Percentiles rank a stretch among this genome's conserved stretches.
Conservation (phyloP, 1,140 invertebrate species). For the Psilanteris sp. region DNA sequence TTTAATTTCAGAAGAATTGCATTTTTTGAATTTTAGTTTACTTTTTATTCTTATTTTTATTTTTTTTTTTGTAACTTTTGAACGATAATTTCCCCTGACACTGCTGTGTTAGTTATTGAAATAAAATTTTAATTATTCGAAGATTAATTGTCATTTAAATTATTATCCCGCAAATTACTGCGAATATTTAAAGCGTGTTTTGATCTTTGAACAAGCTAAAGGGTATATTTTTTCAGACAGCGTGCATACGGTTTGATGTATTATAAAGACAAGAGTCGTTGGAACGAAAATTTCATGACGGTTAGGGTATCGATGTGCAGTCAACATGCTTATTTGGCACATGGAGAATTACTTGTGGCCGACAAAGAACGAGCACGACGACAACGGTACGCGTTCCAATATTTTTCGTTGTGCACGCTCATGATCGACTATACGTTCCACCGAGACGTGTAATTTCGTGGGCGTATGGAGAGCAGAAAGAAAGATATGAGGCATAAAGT, state of each 20-base stretch:
- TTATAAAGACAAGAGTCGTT: slow-evolving; percentile 54
- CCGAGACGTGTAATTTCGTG: slow-evolving; percentile 73
- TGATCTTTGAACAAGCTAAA: slow-evolving; percentile 29
- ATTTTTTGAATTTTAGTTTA: too few relatives aligned
- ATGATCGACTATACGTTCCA: slow-evolving; percentile 58
- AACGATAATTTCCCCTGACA: too few relatives aligned
- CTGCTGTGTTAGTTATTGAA: too few relatives aligned
- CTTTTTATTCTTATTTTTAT: too few relatives aligned
- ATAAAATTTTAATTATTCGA: too few relatives aligned
- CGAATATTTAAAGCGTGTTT: slow-evolving; percentile 21
- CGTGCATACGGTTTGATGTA: slow-evolving; percentile 48
- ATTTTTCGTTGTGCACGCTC: slow-evolving; percentile 60
- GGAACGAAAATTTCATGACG: slow-evolving; percentile 55
- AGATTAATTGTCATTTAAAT: too few relatives aligned
- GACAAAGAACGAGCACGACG: slow-evolving; percentile 60
- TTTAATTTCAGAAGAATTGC: too few relatives aligned
- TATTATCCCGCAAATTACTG: too few relatives aligned
- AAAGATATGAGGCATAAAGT: slow-evolving; percentile 54
- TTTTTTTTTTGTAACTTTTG: too few relatives aligned
- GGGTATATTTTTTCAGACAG: slow-evolving; percentile 22
- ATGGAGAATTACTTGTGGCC: slow-evolving; percentile 56
- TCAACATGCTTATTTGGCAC: slow-evolving; percentile 62
- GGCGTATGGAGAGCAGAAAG: slow-evolving; percentile 69
- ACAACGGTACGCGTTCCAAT: slow-evolving; percentile 58
- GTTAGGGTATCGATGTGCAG: slow-evolving; percentile 40